Evolutionary conservation across 2,888 invertebrate species (phyloP), one percentile per base, ranked within the genome.

Genomic region (Zaprionus lineosus): DNA sequence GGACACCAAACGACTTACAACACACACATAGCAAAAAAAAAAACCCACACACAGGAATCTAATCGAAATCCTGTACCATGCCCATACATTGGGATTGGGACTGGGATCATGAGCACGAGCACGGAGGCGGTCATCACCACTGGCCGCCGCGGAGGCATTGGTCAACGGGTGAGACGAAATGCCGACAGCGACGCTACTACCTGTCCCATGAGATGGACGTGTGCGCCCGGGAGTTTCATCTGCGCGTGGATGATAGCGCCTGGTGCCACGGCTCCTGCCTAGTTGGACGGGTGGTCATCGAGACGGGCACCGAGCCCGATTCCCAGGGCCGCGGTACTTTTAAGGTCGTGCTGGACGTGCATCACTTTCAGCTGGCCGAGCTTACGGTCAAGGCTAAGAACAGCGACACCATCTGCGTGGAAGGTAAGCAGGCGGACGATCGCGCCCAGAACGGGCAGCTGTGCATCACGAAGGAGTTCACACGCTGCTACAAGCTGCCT

Each of bases 181-280:
- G 86, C 24, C 74, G 77, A 7, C 70, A 71, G 48, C 68, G 84
- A 4, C 78, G 74, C 16, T 74, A 78, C 33, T 82, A 81, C 21
- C 62, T 81, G 11, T 77, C 84, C 46, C 70, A 74, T 24, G 86
- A 86, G 52, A 70, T 87, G 40, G 87, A 87, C 46, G 75, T 86
- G 12, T 86, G 86, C 7, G 83, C 87, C 9, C 70, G 87, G 9
- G 87, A 86, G 31, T 86, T 83, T 2, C 79, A 82, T 44, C 15
- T 84, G 37, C 76, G 85, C 12, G 60, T 73, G 48, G 77, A 82
- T 14, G 82, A 82, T 34, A 84, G 70, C 33, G 77, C 81, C 40
- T 89, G 88, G 87, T 89, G 87, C 15, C 89, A 88, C 46, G 83
- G 86, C 33, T 86, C 86, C 11, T 88, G 88, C 21, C 60, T 88